Percentiles rank a stretch among this genome's conserved stretches.
Conservation (phyloP, 2,888 invertebrate species). For the Capitulum mitella region DNA sequence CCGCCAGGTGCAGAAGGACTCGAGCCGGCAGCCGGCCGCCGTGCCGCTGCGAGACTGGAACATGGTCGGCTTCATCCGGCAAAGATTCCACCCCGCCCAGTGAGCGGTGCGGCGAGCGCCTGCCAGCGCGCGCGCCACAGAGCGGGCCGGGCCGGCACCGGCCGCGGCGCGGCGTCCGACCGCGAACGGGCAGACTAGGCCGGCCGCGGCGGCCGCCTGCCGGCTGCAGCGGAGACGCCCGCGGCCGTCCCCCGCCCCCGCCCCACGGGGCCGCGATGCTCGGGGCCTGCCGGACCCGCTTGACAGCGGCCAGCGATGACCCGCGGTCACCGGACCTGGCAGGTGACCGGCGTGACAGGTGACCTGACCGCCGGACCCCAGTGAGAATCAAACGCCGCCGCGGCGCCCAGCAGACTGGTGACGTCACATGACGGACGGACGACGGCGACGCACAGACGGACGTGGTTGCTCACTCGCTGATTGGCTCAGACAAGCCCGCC, state of each 20-base stretch:
- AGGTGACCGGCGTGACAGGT: too few species aligned
- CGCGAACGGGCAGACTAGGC: too few species aligned
- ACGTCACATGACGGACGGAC: background rate
- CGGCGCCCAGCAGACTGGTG: too few species aligned
- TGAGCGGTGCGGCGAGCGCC: background rate
- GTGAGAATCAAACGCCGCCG: too few species aligned
- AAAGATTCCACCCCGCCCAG: constrained; percentile 28
- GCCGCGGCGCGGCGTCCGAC: background rate
- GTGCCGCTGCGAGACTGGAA: constrained; percentile 20
- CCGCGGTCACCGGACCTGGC: too few species aligned
- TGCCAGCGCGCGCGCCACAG: background rate
- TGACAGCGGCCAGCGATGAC: too few species aligned
- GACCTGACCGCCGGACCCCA: too few species aligned
- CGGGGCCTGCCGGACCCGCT: too few species aligned
- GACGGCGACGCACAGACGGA: background rate
- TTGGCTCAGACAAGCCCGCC: constrained; percentile 3
- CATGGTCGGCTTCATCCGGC: constrained; percentile 35
- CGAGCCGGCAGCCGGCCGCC: constrained; percentile 31
- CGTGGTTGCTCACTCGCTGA: background rate
- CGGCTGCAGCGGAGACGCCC: too few species aligned
- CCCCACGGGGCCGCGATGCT: too few species aligned
- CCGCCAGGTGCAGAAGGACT: constrained; percentile 59
- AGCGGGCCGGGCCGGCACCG: background rate
- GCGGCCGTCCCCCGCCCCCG: too few species aligned
- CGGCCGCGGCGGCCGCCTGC: too few species aligned